A percentile compares a stretch with the other conserved stretches of the same genome.
These are phyloP conservation scores for Paramormyrops hopkinsi DNA, from an alignment of 2,797 vertebrate genomes.

Conservation along the genomic window DNA sequence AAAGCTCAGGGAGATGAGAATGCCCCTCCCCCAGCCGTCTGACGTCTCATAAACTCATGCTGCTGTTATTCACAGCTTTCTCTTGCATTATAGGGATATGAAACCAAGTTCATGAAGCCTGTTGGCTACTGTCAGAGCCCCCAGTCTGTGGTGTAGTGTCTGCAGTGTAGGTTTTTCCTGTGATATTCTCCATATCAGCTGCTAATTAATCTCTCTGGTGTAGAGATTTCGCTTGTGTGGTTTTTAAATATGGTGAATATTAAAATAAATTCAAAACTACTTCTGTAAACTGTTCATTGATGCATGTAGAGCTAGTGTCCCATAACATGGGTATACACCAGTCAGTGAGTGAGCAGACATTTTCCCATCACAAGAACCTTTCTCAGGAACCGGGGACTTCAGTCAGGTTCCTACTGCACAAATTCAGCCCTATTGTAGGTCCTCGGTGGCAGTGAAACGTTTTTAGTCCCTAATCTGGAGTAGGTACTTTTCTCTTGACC, in stretches of 20 bases:
- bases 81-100: background rate
- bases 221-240: background rate
- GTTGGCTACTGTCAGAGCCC: background rate
- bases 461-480: background rate
- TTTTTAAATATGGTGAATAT: conserved; percentile 29
- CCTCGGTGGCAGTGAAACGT: background rate
- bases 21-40: background rate
- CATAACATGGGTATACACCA: conserved; percentile 7
- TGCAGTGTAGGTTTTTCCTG: background rate
- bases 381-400: background rate
- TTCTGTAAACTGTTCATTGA: conserved; percentile 42
- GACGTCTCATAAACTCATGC: background rate
- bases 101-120: background rate
- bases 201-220: background rate
- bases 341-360: background rate
- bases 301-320: background rate
- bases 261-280: background rate
- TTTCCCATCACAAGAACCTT: background rate
- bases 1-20: background rate
- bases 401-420: background rate
- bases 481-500: background rate
- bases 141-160: background rate
- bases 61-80: background rate
- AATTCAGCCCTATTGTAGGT: background rate
- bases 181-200: conserved; percentile 1